phyloP scores from a whole-genome alignment of 1,140 invertebrate species.

The Hylaeus volcanicus region DNA sequence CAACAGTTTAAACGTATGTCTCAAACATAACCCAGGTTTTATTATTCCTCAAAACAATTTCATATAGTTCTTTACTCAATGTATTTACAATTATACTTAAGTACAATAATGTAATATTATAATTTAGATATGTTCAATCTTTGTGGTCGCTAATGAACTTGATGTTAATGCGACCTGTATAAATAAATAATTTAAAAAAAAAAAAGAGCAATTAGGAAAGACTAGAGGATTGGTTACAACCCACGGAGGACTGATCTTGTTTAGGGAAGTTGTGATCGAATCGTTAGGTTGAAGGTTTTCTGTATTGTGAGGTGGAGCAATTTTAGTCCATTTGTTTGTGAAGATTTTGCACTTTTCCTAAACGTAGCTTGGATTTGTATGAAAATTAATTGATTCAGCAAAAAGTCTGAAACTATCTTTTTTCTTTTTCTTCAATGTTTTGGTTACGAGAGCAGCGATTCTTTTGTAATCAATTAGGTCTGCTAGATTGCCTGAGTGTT shows the following conservation, averaged over 20 bases:
- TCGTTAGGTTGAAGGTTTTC: not conserved
- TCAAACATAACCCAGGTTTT: no score
- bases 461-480: constrained; percentile 46
- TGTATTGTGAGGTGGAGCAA: not conserved
- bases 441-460: constrained; percentile 24
- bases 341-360: no score
- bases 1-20: no score
- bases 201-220: not conserved
- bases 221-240: constrained; percentile 8
- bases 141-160: not conserved
- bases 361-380: not conserved
- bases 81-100: no score
- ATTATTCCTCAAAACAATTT: no score
- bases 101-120: no score
- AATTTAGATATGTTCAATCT: no score
- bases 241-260: constrained; percentile 19
- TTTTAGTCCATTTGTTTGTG: not conserved
- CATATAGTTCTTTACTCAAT: no score
- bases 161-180: no score
- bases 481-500: not conserved
- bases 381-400: not conserved
- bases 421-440: constrained; percentile 46
- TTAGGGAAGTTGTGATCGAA: not conserved
- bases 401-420: not conserved
- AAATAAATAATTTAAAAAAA: no score